phyloP scores from a whole-genome alignment of 1,140 invertebrate species.

The Ectropis grisescens region DNA sequence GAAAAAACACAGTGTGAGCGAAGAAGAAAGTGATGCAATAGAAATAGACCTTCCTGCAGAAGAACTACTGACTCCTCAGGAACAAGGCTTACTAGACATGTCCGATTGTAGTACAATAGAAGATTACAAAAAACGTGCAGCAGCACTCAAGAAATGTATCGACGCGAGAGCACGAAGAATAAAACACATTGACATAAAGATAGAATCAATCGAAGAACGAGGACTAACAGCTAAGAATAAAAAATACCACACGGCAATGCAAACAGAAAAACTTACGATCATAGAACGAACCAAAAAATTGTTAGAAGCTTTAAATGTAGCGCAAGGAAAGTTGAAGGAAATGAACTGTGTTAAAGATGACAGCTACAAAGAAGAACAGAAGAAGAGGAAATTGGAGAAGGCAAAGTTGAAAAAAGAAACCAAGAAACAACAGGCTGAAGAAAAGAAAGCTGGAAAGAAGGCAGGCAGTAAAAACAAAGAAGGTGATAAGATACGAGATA shows the following conservation, averaged over 20 bases:
- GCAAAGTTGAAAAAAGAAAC: constrained; percentile 4
- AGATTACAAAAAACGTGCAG: constrained; percentile 33
- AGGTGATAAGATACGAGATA: constrained; percentile 16
- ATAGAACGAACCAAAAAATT: constrained; percentile 32
- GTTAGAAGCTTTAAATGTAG: constrained; percentile 22
- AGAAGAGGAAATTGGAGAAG: constrained; percentile 4
- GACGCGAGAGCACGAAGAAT: constrained; percentile 24
- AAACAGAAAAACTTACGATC: constrained; percentile 30
- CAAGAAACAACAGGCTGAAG: constrained; percentile 6
- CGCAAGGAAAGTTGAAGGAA: constrained; percentile 41
- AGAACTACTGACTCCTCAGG: constrained; percentile 28
- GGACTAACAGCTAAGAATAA: constrained; percentile 37
- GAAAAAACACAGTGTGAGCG: constrained; percentile 6
- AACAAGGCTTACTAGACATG: constrained; percentile 33
- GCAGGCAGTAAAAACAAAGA: constrained; percentile 21
- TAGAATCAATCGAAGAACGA: constrained; percentile 30
- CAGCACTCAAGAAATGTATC: constrained; percentile 27
- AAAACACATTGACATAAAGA: constrained; percentile 32
- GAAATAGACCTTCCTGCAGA: constrained; percentile 42
- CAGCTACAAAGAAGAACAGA: constrained; percentile 21
- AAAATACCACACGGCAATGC: constrained; percentile 42
- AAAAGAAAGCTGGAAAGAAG: constrained; percentile 18
- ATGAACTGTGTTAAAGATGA: constrained; percentile 19
- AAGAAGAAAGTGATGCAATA: constrained; percentile 40
- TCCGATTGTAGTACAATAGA: constrained; percentile 28